Conservation (phyloP, 2,888 invertebrate species). For the Hemithea aestivaria region DNA sequence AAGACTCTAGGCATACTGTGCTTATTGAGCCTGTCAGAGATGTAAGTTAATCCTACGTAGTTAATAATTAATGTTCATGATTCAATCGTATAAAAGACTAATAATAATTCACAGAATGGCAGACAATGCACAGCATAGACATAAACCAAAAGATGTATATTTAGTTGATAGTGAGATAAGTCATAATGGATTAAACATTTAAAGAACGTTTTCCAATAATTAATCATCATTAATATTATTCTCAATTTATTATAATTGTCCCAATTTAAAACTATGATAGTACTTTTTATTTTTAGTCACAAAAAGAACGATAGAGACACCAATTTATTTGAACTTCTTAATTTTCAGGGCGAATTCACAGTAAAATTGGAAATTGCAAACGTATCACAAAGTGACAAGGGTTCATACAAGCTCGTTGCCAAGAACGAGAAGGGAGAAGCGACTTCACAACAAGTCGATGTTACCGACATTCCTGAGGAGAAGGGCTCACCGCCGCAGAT, state of each 20-base stretch:
- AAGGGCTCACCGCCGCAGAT: constrained; percentile 90
- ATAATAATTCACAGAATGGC: no score
- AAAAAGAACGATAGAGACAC: no score
- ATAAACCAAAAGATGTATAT: no score
- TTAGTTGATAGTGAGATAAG: no score
- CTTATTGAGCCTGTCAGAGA: constrained; percentile 89
- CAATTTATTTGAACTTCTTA: constrained; percentile 5
- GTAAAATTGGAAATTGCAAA: constrained; percentile 94
- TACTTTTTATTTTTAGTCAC: no score
- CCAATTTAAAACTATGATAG: neutral
- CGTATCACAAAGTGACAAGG: constrained; percentile 89
- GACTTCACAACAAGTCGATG: constrained; percentile 91
- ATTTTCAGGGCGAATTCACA: constrained; percentile 88
- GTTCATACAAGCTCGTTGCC: constrained; percentile 92
- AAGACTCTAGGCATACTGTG: constrained; percentile 87
- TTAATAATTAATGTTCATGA: no score
- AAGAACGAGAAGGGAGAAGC: constrained; percentile 97
- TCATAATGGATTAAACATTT: no score
- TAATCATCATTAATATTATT: no score
- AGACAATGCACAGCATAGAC: no score
- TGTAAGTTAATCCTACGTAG: constrained; percentile 71
- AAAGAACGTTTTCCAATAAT: no score
- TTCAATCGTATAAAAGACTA: no score
- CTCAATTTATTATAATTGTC: no score
- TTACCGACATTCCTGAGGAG: constrained; percentile 89